These are phyloP conservation scores for Pangasianodon gigas DNA, from an alignment of 2,113 vertebrate species.

Conservation along the genomic window DNA sequence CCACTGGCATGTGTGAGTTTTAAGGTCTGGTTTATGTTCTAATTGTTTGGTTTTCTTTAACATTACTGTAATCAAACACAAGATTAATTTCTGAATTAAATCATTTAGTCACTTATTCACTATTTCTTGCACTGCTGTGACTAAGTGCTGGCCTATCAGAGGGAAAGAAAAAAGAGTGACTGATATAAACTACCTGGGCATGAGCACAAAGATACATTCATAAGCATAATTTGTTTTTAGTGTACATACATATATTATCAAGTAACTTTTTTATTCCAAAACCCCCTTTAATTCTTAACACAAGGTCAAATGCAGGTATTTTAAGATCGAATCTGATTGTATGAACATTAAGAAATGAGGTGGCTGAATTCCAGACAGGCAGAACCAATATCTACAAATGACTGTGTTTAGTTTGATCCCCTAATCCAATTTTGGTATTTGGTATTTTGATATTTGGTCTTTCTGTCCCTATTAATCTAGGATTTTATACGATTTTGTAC, in stretches of 20 bases:
- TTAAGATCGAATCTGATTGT: background rate
- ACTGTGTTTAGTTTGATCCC: background rate
- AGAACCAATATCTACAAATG: background rate
- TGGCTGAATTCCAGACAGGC: background rate
- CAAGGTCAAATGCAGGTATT: background rate
- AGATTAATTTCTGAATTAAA: background rate
- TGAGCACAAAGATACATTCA: background rate
- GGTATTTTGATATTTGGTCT: background rate
- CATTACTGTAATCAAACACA: background rate
- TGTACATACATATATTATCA: background rate
- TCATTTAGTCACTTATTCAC: background rate
- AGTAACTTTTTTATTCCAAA: background rate
- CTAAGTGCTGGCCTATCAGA: background rate
- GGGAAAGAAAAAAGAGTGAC: background rate
- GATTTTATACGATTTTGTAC: background rate
- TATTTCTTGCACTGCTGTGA: background rate
- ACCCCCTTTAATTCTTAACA: background rate
- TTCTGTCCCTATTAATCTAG: background rate
- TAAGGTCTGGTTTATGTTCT: background rate
- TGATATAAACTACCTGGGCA: background rate
- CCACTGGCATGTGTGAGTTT: background rate
- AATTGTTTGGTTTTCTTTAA: background rate
- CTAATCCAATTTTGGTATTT: background rate
- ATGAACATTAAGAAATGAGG: background rate
- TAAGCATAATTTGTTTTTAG: no score